phyloP scores from a whole-genome alignment of 2,113 vertebrate species.

The Perca fluviatilis region DNA sequence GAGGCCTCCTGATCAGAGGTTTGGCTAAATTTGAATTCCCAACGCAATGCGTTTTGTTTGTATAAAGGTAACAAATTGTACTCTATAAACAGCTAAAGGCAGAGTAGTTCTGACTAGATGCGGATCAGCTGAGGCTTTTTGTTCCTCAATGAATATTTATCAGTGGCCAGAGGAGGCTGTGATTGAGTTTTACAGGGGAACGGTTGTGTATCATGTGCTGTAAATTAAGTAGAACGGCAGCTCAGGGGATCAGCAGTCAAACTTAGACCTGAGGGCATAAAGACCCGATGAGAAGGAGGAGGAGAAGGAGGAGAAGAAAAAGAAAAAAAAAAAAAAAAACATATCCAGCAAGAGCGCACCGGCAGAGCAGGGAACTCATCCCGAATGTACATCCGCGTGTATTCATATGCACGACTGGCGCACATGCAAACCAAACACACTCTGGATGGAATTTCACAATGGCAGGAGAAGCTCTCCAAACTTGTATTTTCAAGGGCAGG shows the following conservation, averaged over 20 bases:
- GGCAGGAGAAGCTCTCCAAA: slow-evolving; percentile 44
- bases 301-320: accelerated
- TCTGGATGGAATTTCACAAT: slow-evolving; percentile 36
- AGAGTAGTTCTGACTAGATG: slow-evolving; percentile 29
- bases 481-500: slow-evolving; percentile 43
- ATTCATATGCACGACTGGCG: not conserved
- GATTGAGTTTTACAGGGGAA: slow-evolving; percentile 53
- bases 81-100: slow-evolving; percentile 38
- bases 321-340: too few relatives aligned
- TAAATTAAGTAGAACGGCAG: slow-evolving; percentile 51
- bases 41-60: slow-evolving; percentile 29
- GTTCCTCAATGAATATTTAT: slow-evolving; percentile 66
- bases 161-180: slow-evolving; percentile 56
- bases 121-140: slow-evolving; percentile 38
- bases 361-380: not conserved
- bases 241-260: slow-evolving; percentile 59
- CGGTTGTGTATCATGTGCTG: slow-evolving; percentile 56
- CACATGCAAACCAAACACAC: slow-evolving; percentile 23
- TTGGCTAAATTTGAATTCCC: slow-evolving; percentile 24
- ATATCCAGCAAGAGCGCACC: not conserved
- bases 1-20: slow-evolving; percentile 27
- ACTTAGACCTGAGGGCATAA: slow-evolving; percentile 55
- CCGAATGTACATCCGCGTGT: not conserved
- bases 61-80: slow-evolving; percentile 33
- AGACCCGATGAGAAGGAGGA: slow-evolving; percentile 34